Evolutionary conservation across 2,113 vertebrate genomes (phyloP), one percentile per base, ranked within the genome.

Genomic region (Piprites chloris): DNA sequence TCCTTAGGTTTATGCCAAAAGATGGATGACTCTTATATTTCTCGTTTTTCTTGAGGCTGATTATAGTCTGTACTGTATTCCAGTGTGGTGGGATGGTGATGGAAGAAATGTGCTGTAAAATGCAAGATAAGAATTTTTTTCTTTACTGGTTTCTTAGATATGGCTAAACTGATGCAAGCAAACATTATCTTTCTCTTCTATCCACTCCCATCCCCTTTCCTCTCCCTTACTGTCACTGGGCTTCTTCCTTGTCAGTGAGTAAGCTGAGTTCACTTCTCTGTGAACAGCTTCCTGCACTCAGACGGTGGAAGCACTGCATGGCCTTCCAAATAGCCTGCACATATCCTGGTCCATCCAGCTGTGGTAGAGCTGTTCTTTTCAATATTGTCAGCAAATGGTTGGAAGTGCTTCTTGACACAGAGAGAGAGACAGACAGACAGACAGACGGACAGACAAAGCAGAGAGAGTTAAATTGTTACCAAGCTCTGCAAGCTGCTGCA

Each of bases 221-320:
- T 39, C 11, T 84, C 47, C 28, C 23, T 81, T 77, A 24, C 46
- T 69, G 61, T n/a, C 37, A 37, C 14, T 14, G 24, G 41, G 21
- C 14, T 58, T 66, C 68, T 62, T 62, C 33, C 30, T 55, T 4
- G 0, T 50, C 42, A 49, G 32, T 0, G 0, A 30, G 23, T 28
- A 17, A 37, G 9, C 46, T 39, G 74, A 87, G 30, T 52, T 71
- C 39, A 7, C 52, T 79, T 55, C 65, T 46, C 75, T 55, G 14
- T 30, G 58, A 75, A 65, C 73, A 85, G 46, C 81, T 65, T 55
- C 68, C 67, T 42, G 47, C 22, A 11, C 12, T 46, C 42, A 16
- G 46, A 6, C 12, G 28, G 39, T 55, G 49, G 58, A 41, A 55
- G 53, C 58, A 8, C 23, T 63, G 9, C 11, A 12, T 12, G 22